Conservation (phyloP, 2,888 invertebrate genomes). For the Bombylius major region DNA sequence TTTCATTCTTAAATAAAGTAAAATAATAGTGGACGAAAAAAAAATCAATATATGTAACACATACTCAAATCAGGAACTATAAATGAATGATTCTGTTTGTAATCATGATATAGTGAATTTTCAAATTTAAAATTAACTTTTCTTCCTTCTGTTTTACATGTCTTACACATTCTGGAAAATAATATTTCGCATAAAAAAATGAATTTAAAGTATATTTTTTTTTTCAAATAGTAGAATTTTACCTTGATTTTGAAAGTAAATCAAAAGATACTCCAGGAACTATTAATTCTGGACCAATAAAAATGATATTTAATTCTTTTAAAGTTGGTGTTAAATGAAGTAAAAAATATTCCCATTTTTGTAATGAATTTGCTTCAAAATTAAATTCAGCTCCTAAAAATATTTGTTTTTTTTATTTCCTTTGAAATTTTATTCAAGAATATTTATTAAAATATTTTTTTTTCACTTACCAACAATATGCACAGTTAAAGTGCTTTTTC, state of each 20-base stretch:
- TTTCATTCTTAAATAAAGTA: background rate
- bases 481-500: constrained; percentile 23
- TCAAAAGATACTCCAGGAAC: constrained; percentile 44
- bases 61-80: constrained; percentile 45
- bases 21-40: background rate
- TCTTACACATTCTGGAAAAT: constrained; percentile 40
- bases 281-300: constrained; percentile 53
- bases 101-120: constrained; percentile 40
- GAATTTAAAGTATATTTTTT: background rate
- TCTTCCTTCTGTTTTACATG: constrained; percentile 40
- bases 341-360: constrained; percentile 60
- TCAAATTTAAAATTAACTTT: constrained; percentile 42
- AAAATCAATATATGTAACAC: background rate
- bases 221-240: constrained; percentile 10
- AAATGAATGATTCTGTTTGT: constrained; percentile 31
- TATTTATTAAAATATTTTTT: background rate
- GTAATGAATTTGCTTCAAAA: constrained; percentile 54
- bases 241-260: constrained; percentile 45
- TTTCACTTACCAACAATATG: constrained; percentile 26
- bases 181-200: background rate
- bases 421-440: background rate
- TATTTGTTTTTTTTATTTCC: background rate
- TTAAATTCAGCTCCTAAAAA: constrained; percentile 54
- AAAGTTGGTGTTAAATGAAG: constrained; percentile 49
- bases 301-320: constrained; percentile 43